Evolutionary conservation across 2,797 vertebrate species (phyloP).

Genomic region (Serranus cabrilla): DNA sequence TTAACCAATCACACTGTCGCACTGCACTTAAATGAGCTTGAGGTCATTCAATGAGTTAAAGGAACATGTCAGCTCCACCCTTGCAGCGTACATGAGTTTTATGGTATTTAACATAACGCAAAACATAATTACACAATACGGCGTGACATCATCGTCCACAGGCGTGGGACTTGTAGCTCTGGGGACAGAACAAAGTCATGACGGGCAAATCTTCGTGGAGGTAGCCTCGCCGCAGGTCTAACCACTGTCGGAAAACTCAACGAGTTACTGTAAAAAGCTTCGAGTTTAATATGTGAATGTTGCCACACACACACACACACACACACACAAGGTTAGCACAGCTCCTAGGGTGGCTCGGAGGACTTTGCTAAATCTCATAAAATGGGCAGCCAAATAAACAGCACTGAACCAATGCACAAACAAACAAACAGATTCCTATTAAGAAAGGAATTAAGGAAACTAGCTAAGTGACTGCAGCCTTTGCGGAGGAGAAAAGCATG

Average conservation of each 20-base stretch:
- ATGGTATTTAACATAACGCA: constrained; percentile 73
- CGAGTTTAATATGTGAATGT: constrained; percentile 59
- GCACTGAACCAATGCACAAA: constrained; percentile 73
- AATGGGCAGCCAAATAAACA: constrained; percentile 78
- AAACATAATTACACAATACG: constrained; percentile 68
- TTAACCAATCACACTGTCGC: constrained; percentile 42
- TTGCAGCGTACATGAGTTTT: constrained; percentile 65
- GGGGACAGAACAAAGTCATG: constrained; percentile 53
- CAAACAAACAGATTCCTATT: constrained; percentile 83
- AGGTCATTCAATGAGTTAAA: constrained; percentile 79
- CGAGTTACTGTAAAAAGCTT: constrained; percentile 66
- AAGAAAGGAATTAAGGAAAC: constrained; percentile 78
- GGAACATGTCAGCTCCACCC: constrained; percentile 77
- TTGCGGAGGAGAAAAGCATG: constrained; percentile 64
- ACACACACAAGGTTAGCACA: constrained; percentile 46
- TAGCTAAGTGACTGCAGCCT: constrained; percentile 76
- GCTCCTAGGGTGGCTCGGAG: constrained; percentile 61
- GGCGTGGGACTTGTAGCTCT: constrained; percentile 64
- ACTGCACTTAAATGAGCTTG: constrained; percentile 66
- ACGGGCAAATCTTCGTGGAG: constrained; percentile 56
- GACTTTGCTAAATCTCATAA: constrained; percentile 72
- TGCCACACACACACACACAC: constrained; percentile 55
- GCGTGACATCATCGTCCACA: constrained; percentile 70
- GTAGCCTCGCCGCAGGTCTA: constrained; percentile 55
- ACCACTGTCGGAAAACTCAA: constrained; percentile 67